Percentiles rank a stretch among this genome's conserved stretches.
phyloP scores from a whole-genome alignment of 2,113 vertebrate species.

The Mustela lutreola region DNA sequence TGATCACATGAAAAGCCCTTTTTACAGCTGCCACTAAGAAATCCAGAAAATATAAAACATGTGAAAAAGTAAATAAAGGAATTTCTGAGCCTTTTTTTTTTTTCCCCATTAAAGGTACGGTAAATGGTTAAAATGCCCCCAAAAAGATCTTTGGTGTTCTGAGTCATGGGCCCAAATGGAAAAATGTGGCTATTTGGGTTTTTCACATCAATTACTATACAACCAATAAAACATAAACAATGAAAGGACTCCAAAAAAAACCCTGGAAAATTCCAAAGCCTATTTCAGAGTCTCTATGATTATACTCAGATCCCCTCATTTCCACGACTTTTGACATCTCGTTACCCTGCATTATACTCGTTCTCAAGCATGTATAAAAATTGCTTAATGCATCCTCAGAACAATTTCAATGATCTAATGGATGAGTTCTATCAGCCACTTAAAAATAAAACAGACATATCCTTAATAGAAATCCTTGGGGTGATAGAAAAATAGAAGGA shows the following conservation, averaged over 20 bases:
- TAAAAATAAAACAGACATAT: conserved; percentile 76
- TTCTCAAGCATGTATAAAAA: conserved; percentile 76
- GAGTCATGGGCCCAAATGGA: conserved; percentile 75
- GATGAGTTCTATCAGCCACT: conserved; percentile 68
- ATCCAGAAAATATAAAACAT: conserved; percentile 83
- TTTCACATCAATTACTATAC: conserved; percentile 71
- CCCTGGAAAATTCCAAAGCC: conserved; percentile 61
- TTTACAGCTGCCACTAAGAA: conserved; percentile 83
- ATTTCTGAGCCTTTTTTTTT: conserved; percentile 69
- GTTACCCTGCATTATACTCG: conserved; percentile 57
- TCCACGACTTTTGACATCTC: conserved; percentile 65
- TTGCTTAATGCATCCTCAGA: not conserved
- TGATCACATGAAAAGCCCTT: conserved; percentile 83
- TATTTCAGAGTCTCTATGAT: conserved; percentile 51
- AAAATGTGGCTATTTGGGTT: conserved; percentile 73
- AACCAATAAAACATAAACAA: conserved; percentile 80
- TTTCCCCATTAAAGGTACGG: conserved; percentile 69
- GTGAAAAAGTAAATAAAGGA: conserved; percentile 82
- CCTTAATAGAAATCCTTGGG: conserved; percentile 68
- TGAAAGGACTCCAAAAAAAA: conserved; percentile 39
- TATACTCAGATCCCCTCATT: not conserved
- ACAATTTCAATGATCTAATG: conserved; percentile 60
- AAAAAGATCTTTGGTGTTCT: conserved; percentile 66
- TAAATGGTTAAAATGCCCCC: conserved; percentile 73
- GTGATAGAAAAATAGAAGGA: not conserved